Conservation (phyloP, 2,888 invertebrate genomes). For the Caenorhabditis sp. region DNA sequence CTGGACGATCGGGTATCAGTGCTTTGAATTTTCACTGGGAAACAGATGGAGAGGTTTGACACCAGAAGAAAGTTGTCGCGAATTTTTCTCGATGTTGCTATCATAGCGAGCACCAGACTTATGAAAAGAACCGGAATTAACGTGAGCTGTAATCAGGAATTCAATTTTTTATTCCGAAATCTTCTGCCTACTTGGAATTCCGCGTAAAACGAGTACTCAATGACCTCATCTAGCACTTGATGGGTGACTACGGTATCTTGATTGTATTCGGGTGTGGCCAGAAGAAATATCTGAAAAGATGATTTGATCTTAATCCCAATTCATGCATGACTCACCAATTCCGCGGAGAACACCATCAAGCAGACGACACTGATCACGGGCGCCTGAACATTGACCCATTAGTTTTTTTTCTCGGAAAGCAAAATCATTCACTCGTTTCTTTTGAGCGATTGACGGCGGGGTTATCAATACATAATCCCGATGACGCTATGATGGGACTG, state of each 20-base stretch:
- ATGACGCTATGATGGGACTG: conserved; percentile 14
- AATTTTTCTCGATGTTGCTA: conserved; percentile 17
- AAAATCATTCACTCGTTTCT: neutral
- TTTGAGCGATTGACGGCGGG: neutral
- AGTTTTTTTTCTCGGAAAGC: conserved; percentile 17
- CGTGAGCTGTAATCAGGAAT: conserved; percentile 46
- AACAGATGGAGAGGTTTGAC: conserved; percentile 46
- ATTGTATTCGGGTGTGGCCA: conserved; percentile 42
- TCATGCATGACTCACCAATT: conserved; percentile 48
- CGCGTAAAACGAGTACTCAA: conserved; percentile 38
- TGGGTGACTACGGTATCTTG: conserved; percentile 40
- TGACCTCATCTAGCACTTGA: conserved; percentile 43
- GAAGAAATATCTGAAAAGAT: conserved; percentile 29
- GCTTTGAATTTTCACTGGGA: conserved; percentile 32
- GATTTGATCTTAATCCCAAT: too few relatives aligned
- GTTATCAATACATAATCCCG: conserved; percentile 34
- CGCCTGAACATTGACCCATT: conserved; percentile 49
- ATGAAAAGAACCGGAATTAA: conserved; percentile 46
- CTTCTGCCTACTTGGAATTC: conserved; percentile 37
- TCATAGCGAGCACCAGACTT: conserved; percentile 7
- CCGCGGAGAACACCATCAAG: conserved; percentile 36
- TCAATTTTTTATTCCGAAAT: neutral
- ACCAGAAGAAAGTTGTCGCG: conserved; percentile 41
- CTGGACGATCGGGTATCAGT: conserved; percentile 50
- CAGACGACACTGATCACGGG: conserved; percentile 33